These are phyloP conservation scores for Eunapius fragilis DNA, from an alignment of 37 sponge, comb jelly and placozoan species.

Conservation along the genomic window DNA sequence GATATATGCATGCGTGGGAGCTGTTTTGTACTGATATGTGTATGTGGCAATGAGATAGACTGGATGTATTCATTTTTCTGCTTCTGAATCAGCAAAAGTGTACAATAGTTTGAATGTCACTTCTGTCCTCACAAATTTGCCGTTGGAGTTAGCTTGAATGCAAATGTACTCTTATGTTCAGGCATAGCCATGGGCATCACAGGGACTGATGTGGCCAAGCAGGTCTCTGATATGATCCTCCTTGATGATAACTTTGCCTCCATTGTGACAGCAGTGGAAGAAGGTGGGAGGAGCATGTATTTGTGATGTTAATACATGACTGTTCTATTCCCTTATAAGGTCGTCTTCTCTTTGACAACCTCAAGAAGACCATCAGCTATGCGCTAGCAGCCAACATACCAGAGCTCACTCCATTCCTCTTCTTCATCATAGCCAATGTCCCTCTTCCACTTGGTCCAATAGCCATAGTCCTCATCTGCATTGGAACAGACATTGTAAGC, in stretches of 20 bases:
- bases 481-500: slow-evolving; percentile 76
- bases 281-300: slow-evolving; percentile 29
- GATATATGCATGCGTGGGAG: neutral
- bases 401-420: slow-evolving; percentile 81
- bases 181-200: slow-evolving; percentile 90
- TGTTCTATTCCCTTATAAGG: slow-evolving; percentile 19
- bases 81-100: no score
- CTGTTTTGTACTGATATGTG: no score
- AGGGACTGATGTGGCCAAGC: slow-evolving; percentile 86
- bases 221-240: slow-evolving; percentile 89
- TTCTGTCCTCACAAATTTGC: no score
- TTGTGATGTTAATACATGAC: neutral
- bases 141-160: no score
- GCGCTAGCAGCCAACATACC: slow-evolving; percentile 87
- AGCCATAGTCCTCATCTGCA: slow-evolving; percentile 80
- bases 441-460: slow-evolving; percentile 85
- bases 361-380: slow-evolving; percentile 90
- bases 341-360: slow-evolving; percentile 85
- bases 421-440: slow-evolving; percentile 73
- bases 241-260: slow-evolving; percentile 91
- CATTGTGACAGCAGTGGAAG: slow-evolving; percentile 86
- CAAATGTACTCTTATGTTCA: no score
- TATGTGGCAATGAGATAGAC: no score
- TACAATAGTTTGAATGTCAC: no score
- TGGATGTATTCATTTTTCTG: no score